Evolutionary conservation across 2,797 vertebrate genomes (phyloP).

Genomic region (Catharus ustulatus): DNA sequence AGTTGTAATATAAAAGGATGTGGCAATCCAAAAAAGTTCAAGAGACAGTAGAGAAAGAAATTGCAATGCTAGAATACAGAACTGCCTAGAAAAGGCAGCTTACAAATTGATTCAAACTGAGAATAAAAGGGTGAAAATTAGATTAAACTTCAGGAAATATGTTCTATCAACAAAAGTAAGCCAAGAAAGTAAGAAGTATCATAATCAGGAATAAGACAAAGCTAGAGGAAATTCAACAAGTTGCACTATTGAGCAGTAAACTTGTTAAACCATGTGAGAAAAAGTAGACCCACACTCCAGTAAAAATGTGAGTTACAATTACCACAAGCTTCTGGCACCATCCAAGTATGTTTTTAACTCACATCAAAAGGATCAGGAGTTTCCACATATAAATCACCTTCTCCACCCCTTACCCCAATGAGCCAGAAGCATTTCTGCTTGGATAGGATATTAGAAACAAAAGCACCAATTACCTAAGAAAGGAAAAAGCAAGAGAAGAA

Average conservation of each 20-base stretch:
- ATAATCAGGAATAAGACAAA: not conserved
- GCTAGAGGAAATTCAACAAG: not conserved
- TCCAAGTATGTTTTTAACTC: not conserved
- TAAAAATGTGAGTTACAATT: not conserved
- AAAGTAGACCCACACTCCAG: not conserved
- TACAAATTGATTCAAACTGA: not conserved
- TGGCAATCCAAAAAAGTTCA: not conserved
- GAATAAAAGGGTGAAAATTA: not conserved
- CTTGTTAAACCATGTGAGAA: not conserved
- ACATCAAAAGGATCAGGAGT: not conserved
- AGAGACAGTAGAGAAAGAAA: not conserved
- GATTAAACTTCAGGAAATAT: not conserved
- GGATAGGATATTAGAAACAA: constrained; percentile 7
- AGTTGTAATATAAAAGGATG: not conserved
- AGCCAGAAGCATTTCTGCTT: constrained; percentile 45
- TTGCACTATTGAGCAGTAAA: not conserved
- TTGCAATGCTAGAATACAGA: not conserved
- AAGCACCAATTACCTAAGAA: constrained; percentile 29
- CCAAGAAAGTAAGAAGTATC: not conserved
- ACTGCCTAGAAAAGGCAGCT: not conserved
- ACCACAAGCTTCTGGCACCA: not conserved
- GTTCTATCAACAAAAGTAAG: not conserved
- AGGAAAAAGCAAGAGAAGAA: constrained; percentile 6
- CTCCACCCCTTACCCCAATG: constrained; percentile 13
- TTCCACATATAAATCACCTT: constrained; percentile 9